A percentile compares a stretch with the other conserved stretches of the same genome.
These are phyloP conservation scores for Eonycteris spelaea DNA, from an alignment of 2,113 vertebrate genomes.

Conservation along the genomic window DNA sequence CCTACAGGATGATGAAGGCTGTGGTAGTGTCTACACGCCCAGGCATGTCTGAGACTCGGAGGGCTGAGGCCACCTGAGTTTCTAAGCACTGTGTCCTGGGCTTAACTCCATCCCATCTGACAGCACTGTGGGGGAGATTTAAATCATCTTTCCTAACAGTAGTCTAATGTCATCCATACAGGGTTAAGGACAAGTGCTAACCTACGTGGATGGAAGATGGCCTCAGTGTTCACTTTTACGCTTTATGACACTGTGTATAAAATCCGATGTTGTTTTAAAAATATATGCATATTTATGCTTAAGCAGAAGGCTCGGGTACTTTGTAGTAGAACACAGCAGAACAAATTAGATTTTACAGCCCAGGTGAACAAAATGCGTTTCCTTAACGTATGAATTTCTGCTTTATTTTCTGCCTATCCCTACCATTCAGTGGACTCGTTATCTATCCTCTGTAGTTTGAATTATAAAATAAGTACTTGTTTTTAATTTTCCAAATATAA, in stretches of 20 bases:
- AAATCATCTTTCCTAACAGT: background rate
- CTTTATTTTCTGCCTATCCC: background rate
- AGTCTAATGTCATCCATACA: background rate
- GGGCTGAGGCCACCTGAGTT: background rate
- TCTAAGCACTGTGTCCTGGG: background rate
- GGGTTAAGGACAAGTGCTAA: background rate
- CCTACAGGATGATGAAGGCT: background rate
- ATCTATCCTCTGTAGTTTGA: background rate
- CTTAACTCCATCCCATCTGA: too few species aligned
- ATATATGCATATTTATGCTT: background rate
- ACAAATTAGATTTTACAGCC: background rate
- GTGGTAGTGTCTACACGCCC: background rate
- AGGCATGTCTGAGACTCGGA: too few species aligned
- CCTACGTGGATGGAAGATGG: background rate
- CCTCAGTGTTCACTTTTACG: background rate
- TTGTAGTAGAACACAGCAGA: background rate
- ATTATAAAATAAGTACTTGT: background rate
- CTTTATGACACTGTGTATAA: background rate
- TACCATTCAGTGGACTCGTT: background rate
- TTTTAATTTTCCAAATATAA: background rate
- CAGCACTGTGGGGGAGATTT: background rate
- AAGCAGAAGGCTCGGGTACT: background rate
- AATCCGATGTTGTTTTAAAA: background rate
- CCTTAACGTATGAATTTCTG: background rate
- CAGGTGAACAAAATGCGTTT: background rate